Base-by-base conservation (phyloP, 2,797 vertebrate species). In the Cynodonichthys magdalenae region DNA sequence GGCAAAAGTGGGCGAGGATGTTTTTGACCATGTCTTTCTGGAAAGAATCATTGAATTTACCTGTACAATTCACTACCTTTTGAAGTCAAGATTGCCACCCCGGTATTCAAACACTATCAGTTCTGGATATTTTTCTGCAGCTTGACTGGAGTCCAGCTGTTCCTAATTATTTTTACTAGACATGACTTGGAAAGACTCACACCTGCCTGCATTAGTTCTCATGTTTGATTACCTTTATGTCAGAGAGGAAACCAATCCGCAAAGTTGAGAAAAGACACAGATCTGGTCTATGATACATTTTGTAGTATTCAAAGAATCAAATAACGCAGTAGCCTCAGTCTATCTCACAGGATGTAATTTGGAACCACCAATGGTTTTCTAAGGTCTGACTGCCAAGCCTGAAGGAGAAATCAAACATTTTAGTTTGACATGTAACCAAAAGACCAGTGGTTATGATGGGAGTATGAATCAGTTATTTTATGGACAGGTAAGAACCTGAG, bases 71-170 rank as follows among this genome's bases (percentile, higher is more conserved):
- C 10, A 39, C 12, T 39, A 39, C 10, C 12, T 39, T 12, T 39
- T 39, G 36, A 11, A 39, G 36, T 12, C 36, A 39, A 39, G 11
- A 31, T 31, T 6, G 31, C 31, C 31, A 31, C 24, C 24, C 24
- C 24, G 24, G 29, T 19, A 19, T 53, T 27, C 10, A 11, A 31
- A 12, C 20, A 15, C 14, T 7, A 14, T 6, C 36, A 14, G 36
- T 49, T 15, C 24, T 27, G 39, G 53, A 15, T 5, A 15, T 54
- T 41, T 20, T 45, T 56, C 54, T 29, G 54, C 42, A 57, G 45
- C 41, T 12, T 29, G 24, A 44, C 42, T 5, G 1, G 1, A 52
- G 29, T 36, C 44, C 28, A 47, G 34, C 51, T 31, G 15, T 15
- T 14, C 28, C 46, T 34, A 39, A 54, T 41, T 39, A 36, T 31